These are phyloP conservation scores for Podarcis raffonei DNA, from an alignment of 2,113 vertebrate genomes.

Conservation along the genomic window DNA sequence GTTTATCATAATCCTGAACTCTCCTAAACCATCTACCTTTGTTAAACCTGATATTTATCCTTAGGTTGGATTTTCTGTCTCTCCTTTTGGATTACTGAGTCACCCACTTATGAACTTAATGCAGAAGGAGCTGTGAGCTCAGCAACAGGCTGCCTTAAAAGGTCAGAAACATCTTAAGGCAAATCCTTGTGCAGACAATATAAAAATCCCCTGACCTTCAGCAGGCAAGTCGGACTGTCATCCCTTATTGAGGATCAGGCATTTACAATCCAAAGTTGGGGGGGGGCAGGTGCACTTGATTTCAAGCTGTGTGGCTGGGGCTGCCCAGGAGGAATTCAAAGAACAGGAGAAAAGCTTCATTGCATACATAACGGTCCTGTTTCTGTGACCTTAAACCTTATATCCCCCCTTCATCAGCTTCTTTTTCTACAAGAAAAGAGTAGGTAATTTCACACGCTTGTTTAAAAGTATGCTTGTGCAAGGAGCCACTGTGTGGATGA, in stretches of 20 bases:
- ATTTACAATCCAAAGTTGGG: slow-evolving; percentile 53
- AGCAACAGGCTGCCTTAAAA: slow-evolving; percentile 69
- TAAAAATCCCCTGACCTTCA: slow-evolving; percentile 64
- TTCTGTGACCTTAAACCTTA: not conserved
- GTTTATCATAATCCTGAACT: not conserved
- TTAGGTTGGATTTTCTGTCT: not conserved
- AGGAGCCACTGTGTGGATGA: not conserved
- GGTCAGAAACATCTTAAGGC: slow-evolving; percentile 77
- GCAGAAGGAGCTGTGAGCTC: slow-evolving; percentile 1
- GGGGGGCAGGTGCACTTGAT: not conserved
- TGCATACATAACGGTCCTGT: not conserved
- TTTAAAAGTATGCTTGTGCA: not conserved
- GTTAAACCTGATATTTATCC: not conserved
- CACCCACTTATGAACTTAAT: slow-evolving; percentile 50
- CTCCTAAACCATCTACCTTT: not conserved
- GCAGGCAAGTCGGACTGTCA: slow-evolving; percentile 66
- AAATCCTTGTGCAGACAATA: slow-evolving; percentile 62
- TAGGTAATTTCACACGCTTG: not conserved
- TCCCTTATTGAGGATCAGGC: slow-evolving; percentile 64
- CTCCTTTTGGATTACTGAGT: slow-evolving; percentile 46
- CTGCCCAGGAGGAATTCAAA: not conserved
- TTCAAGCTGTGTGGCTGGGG: not conserved
- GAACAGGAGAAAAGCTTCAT: not conserved
- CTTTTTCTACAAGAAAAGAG: not conserved
- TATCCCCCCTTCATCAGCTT: too few species aligned